phyloP scores from a whole-genome alignment of 2,888 invertebrate genomes.

The Carabus problematicus region DNA sequence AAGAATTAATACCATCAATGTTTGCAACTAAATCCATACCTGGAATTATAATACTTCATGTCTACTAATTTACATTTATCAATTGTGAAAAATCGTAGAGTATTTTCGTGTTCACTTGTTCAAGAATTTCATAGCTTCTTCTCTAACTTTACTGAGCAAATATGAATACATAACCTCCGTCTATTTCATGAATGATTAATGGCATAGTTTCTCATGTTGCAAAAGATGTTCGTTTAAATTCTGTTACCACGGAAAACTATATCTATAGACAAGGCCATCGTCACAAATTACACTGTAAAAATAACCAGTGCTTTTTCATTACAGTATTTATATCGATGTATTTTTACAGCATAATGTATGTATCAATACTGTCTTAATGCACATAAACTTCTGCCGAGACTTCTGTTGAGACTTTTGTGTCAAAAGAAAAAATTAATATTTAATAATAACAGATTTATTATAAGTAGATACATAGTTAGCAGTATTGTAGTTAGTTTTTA shows the following conservation, averaged over 20 bases:
- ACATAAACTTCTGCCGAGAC: not conserved
- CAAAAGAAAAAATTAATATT: not conserved
- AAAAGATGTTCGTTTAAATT: not conserved
- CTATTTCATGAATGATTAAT: too few species aligned
- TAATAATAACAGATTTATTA: too few species aligned
- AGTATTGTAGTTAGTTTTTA: too few species aligned
- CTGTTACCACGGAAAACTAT: slow-evolving; percentile 3
- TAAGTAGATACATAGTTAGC: too few species aligned
- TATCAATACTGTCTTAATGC: not conserved
- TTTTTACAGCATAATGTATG: not conserved
- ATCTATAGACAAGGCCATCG: slow-evolving; percentile 9
- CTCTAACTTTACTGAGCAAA: not conserved
- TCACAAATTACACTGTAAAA: slow-evolving; percentile 15
- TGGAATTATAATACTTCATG: too few species aligned
- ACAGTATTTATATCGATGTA: not conserved
- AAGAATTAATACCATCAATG: too few species aligned
- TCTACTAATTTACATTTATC: too few species aligned
- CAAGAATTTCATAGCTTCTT: too few species aligned
- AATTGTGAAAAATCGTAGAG: not conserved
- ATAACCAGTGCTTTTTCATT: not conserved
- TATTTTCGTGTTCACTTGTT: not conserved
- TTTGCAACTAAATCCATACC: too few species aligned
- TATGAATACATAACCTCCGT: not conserved
- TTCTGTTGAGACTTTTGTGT: not conserved
- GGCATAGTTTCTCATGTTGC: not conserved